Conservation (phyloP, 2,888 invertebrate genomes). For the Torymus tubicola region DNA sequence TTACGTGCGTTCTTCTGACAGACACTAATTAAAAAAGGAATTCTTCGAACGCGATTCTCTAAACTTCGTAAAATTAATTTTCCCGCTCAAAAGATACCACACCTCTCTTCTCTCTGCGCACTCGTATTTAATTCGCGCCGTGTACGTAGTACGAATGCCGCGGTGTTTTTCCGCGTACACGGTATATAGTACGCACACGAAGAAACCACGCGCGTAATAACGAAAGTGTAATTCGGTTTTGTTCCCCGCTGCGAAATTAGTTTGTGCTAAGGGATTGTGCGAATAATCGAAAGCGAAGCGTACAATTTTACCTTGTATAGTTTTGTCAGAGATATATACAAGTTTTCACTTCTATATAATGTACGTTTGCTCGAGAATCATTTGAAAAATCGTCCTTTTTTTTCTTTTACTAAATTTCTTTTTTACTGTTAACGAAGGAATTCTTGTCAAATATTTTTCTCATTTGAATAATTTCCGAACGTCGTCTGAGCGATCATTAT, state of each 20-base stretch:
- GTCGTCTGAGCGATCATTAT: slow-evolving; percentile 30
- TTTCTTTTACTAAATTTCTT: too few relatives aligned
- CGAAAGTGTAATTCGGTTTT: slow-evolving; percentile 42
- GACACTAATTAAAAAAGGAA: slow-evolving; percentile 29
- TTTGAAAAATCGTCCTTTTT: slow-evolving; percentile 27
- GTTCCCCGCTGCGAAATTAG: slow-evolving; percentile 1
- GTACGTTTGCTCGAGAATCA: too few relatives aligned
- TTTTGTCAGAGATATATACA: too few relatives aligned
- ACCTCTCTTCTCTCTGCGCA: background rate
- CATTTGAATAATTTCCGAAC: slow-evolving; percentile 62
- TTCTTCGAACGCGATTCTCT: slow-evolving; percentile 17
- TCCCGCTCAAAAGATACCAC: slow-evolving; percentile 19
- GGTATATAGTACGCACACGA: too few relatives aligned
- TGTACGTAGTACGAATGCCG: slow-evolving; percentile 5
- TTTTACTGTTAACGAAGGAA: background rate
- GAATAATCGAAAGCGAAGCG: slow-evolving; percentile 43
- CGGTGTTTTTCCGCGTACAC: background rate
- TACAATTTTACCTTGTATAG: background rate
- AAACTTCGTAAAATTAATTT: slow-evolving; percentile 35
- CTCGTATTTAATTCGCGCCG: background rate
- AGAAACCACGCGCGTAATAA: slow-evolving; percentile 11
- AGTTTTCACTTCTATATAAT: too few relatives aligned
- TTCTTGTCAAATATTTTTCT: slow-evolving; percentile 60
- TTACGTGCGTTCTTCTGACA: background rate
- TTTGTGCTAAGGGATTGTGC: slow-evolving; percentile 7